phyloP scores from a whole-genome alignment of 2,888 invertebrate species.

The Cephus sareptanus region DNA sequence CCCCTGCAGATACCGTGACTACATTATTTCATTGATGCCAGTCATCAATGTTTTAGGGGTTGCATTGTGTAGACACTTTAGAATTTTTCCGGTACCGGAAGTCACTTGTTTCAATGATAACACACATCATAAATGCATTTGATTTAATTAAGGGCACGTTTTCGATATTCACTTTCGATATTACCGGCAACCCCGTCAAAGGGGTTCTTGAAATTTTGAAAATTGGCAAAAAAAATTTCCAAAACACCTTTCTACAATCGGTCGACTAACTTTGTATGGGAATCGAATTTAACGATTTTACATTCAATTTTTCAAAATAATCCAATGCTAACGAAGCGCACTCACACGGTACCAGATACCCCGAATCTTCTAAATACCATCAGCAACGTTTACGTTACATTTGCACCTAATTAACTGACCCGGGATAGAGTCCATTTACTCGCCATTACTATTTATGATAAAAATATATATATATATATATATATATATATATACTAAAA shows the following conservation, averaged over 20 bases:
- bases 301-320: too few species aligned
- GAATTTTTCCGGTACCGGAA: conserved; percentile 6
- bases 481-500: too few species aligned
- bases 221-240: not conserved
- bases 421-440: not conserved
- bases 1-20: conserved; percentile 43
- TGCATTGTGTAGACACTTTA: conserved; percentile 35
- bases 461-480: too few species aligned
- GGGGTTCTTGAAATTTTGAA: not conserved
- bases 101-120: not conserved
- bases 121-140: not conserved
- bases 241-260: too few species aligned
- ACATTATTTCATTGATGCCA: conserved; percentile 52
- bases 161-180: not conserved
- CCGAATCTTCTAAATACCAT: too few species aligned
- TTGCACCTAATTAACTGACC: not conserved
- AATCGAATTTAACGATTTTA: too few species aligned
- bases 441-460: not conserved
- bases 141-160: not conserved
- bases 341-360: too few species aligned
- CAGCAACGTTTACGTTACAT: not conserved
- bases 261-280: too few species aligned
- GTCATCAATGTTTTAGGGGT: conserved; percentile 16
- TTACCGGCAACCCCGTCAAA: not conserved
- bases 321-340: too few species aligned